Evolutionary conservation across 2,888 invertebrate species (phyloP), one percentile per base, ranked within the genome.

Genomic region (Pogonocherus hispidulus): DNA sequence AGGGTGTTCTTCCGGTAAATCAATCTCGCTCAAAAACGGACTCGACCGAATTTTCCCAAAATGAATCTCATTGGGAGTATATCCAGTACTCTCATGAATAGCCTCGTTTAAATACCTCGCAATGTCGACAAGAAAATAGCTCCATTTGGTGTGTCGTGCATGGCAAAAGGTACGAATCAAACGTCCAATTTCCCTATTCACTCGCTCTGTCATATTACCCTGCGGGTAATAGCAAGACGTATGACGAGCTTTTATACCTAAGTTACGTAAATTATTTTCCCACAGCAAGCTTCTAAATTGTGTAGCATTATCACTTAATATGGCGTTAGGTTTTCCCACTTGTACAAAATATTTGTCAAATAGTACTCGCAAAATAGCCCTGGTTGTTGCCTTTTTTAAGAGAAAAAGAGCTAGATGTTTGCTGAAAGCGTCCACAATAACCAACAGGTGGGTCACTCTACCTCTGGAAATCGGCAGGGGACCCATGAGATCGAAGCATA

Each of bases 131-230:
- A 52, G 18, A 32, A 9, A 52, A 6, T 8, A 23, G 8, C 52
- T 16, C 52, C 52, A 23, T 27, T 52, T 35, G 1, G 76, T 66
- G 55, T 77, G 73, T 23, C 66, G n/a, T 16, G 63, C 51, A 22
- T 65, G 54, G 41, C 71, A 71, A 41, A 56, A 73, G 1, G 71
- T 22, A 8, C 75, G 16, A 16, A 73, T 63, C 1, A 74, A 27
- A 11, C 75, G 23, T 9, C 71, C 72, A 27, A 74, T 54, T 56
- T 78, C 78, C 37, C 74, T 44, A 73, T 78, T 79, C 0, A 72
- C 68, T n/a, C 78, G 35, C 54, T 78, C 77, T 0, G 71, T 69
- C 0, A 71, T 70, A 66, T 78, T 78, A 0, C 70, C 70, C 57
- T 76, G 76, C 2, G 79, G 77, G 67, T 75, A 75, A 6, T 73